Evolutionary conservation across 2,888 invertebrate species (phyloP).

Genomic region (Polymixis lichenea): DNA sequence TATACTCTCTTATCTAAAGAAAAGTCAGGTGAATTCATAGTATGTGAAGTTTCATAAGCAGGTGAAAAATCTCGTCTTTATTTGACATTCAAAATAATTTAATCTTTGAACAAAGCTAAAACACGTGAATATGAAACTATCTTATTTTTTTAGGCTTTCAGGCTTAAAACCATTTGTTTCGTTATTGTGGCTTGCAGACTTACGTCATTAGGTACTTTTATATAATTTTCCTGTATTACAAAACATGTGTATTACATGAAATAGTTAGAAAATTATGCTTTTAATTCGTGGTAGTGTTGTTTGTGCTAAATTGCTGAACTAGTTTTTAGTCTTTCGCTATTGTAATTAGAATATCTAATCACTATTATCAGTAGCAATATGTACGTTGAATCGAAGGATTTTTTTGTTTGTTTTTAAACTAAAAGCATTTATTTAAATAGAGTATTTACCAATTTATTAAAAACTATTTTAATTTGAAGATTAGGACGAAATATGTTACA

Average conservation of each 20-base stretch:
- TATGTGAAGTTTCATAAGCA: neutral
- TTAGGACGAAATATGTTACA: too few relatives aligned
- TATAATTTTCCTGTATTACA: constrained; percentile 21
- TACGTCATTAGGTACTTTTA: constrained; percentile 26
- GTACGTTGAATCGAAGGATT: too few relatives aligned
- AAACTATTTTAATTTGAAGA: too few relatives aligned
- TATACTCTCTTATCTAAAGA: neutral
- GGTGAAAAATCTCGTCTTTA: constrained; percentile 31
- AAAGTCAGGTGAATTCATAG: neutral
- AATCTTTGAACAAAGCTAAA: constrained; percentile 39
- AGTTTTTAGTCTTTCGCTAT: neutral
- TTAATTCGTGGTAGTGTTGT: neutral
- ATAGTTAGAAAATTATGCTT: neutral
- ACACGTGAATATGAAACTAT: constrained; percentile 31
- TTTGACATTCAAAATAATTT: constrained; percentile 24
- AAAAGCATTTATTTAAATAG: too few relatives aligned
- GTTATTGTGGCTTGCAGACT: constrained; percentile 8
- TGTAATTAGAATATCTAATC: neutral
- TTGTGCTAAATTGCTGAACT: neutral
- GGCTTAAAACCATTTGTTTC: constrained; percentile 36
- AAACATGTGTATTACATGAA: neutral
- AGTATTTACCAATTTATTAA: too few relatives aligned
- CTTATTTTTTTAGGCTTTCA: constrained; percentile 56
- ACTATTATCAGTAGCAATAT: neutral
- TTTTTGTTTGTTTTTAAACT: too few relatives aligned